Base-by-base conservation (phyloP, 2,113 vertebrate species). In the Onychorhynchus coronatus region DNA sequence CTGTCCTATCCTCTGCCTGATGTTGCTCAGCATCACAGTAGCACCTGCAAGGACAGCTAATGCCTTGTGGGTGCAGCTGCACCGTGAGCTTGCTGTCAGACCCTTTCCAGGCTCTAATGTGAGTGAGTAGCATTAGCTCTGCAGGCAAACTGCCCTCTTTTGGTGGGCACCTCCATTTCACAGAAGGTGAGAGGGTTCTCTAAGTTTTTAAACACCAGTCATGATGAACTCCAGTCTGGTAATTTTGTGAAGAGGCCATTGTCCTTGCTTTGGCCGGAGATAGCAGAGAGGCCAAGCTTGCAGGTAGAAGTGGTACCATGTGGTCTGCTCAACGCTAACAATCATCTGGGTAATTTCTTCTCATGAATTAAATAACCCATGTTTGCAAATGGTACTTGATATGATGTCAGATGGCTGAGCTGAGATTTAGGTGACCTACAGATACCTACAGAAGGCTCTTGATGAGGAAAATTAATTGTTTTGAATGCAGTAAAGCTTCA, bases 281-380 rank as follows among this genome's bases (percentile, higher is more conserved):
- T 13, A 41, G 20, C 11, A 33, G 39, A 65, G 58, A 42, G 31
- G 35, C 52, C 53, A 35, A 28, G 39, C 55, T 91, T 55, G 55
- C 61, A 41, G 61, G 31, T 24, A 8, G 66, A 73, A 55, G 66
- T 44, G 73, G 28, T 16, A 15, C 3, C 3, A 0, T 63, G 63
- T n/a, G 55, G 67, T 28, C 75, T 88, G 44, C 71, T 94, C 49
- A 67, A 9, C 41, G n/a, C n/a, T n/a, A n/a, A n/a, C n/a, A n/a
- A n/a, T n/a, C n/a, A n/a, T 30, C 65, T 0, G 0, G 37, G 33
- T 0, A 0, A 23, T 73, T 37, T 42, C 27, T 71, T 12, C 41
- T 70, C 44, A 7, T 63, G 63, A 71, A 86, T 91, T 79, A 88
- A 73, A 59, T 59, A 79, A 42, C 3, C 2, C 2, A 7, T 61